A percentile compares a stretch with the other conserved stretches of the same genome.
Evolutionary conservation across 2,888 invertebrate genomes (phyloP).

Genomic region (Baronia brevicornis): DNA sequence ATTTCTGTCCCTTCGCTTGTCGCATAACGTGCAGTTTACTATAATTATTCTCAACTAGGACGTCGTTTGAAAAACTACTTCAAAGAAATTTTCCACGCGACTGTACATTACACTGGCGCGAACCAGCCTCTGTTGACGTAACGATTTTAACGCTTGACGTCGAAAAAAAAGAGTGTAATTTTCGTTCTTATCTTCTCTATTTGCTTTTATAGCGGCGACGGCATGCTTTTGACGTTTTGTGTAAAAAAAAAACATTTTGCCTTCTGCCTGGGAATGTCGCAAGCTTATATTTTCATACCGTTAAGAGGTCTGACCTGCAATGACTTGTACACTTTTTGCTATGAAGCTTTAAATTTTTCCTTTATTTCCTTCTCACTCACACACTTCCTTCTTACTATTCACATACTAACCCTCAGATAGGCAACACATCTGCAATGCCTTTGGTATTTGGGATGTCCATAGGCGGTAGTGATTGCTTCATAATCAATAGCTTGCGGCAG

Average conservation of each 20-base stretch:
- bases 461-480: no score
- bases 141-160: conserved; percentile 22
- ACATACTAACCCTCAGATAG: no score
- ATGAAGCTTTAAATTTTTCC: no score
- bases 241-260: conserved; percentile 4
- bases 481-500: no score
- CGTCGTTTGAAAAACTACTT: conserved; percentile 15
- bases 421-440: no score
- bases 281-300: no score
- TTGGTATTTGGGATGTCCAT: no score
- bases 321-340: no score
- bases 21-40: conserved; percentile 14
- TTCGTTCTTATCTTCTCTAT: conserved; percentile 17
- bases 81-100: conserved; percentile 18
- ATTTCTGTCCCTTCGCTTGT: conserved; percentile 5
- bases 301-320: no score
- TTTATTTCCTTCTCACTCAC: no score
- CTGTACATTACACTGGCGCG: conserved; percentile 16
- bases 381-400: no score
- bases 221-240: conserved; percentile 5
- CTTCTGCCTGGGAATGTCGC: no score
- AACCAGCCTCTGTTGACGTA: conserved; percentile 22
- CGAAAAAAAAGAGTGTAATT: conserved; percentile 15
- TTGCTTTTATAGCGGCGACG: conserved; percentile 11
- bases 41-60: conserved; percentile 17